These are phyloP conservation scores for Eupithecia centaureata DNA, from an alignment of 2,888 invertebrate genomes.

Conservation along the genomic window DNA sequence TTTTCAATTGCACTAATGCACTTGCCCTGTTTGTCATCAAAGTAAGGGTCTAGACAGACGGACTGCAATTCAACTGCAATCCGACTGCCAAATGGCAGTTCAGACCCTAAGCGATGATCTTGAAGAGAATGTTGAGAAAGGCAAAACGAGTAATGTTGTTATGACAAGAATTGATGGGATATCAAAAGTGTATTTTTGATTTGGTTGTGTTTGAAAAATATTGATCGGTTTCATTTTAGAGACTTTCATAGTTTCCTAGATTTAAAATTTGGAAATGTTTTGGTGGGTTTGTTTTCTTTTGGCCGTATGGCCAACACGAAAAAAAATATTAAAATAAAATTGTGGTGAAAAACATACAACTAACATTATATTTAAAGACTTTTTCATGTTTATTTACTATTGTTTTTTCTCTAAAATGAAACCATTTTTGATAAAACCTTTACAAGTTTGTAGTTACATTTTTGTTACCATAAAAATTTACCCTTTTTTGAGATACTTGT, in stretches of 20 bases:
- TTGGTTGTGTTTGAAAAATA: constrained; percentile 49
- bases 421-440: constrained; percentile 77
- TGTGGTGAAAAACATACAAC: not conserved
- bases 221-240: constrained; percentile 54
- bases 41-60: too few species aligned
- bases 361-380: not conserved
- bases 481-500: constrained; percentile 63
- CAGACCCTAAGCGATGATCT: not conserved
- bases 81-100: too few species aligned
- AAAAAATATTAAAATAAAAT: not conserved
- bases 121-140: not conserved
- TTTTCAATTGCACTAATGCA: constrained; percentile 9
- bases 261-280: not conserved
- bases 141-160: not conserved
- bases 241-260: not conserved
- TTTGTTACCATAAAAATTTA: constrained; percentile 69
- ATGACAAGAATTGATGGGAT: not conserved
- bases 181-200: constrained; percentile 19
- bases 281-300: not conserved
- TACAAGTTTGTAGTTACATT: constrained; percentile 74
- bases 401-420: constrained; percentile 49
- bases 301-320: not conserved
- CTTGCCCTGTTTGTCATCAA: not conserved
- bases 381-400: constrained; percentile 6
- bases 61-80: too few species aligned